A percentile compares a stretch with the other conserved stretches of the same genome.
Conservation (phyloP, 2,888 invertebrate species). For the Chloroclystis v-ata region DNA sequence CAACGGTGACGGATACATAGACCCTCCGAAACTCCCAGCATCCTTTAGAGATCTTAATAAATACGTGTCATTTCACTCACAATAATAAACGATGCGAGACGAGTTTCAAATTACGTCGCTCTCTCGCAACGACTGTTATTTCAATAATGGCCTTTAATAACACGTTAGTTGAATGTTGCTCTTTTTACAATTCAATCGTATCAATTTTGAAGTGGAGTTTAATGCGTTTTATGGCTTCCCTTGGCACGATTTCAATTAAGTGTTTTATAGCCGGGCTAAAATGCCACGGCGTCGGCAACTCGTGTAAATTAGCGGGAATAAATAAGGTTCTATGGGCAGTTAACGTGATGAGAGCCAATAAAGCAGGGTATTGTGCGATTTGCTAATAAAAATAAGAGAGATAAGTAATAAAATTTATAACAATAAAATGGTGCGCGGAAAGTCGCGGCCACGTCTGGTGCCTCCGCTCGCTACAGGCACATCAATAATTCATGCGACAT, state of each 20-base stretch:
- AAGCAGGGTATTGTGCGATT: constrained; percentile 44
- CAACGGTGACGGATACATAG: constrained; percentile 37
- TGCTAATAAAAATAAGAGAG: constrained; percentile 47
- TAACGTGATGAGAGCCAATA: constrained; percentile 39
- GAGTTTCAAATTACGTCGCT: constrained; percentile 32
- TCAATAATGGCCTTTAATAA: constrained; percentile 45
- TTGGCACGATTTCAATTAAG: constrained; percentile 49
- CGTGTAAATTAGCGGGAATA: constrained; percentile 36
- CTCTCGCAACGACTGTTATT: constrained; percentile 35
- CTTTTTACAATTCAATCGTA: constrained; percentile 41
- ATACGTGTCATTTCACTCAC: constrained; percentile 41
- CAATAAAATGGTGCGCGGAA: constrained; percentile 56
- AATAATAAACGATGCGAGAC: constrained; percentile 38
- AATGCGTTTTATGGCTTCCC: constrained; percentile 36
- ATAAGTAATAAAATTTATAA: constrained; percentile 54
- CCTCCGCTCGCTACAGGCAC: constrained; percentile 33
- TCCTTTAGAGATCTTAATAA: constrained; percentile 55
- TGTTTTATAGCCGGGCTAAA: constrained; percentile 36
- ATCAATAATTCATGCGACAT: constrained; percentile 73
- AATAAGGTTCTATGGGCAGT: constrained; percentile 33
- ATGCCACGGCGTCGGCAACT: constrained; percentile 27
- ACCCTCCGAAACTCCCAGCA: constrained; percentile 20
- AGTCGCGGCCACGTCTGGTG: constrained; percentile 43
- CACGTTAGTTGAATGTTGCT: constrained; percentile 42
- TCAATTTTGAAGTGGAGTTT: constrained; percentile 35